phyloP scores from a whole-genome alignment of 1,140 invertebrate species.

The Drosophila ambigua region DNA sequence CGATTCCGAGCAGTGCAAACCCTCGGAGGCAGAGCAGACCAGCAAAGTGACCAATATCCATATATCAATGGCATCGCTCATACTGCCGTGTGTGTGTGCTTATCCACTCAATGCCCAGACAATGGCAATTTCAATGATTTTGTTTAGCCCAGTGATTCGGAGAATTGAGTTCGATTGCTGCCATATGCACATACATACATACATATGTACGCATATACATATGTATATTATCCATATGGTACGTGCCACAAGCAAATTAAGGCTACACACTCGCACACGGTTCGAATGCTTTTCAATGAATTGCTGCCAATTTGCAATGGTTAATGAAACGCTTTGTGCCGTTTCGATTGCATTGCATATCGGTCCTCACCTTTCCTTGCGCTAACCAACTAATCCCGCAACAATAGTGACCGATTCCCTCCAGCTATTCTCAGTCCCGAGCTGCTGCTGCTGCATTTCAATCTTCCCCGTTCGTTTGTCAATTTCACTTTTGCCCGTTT shows the following conservation, averaged over 20 bases:
- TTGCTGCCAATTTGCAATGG: slow-evolving; percentile 81
- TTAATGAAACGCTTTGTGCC: slow-evolving; percentile 81
- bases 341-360: slow-evolving; percentile 65
- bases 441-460: slow-evolving; percentile 48
- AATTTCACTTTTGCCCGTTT: slow-evolving; percentile 73
- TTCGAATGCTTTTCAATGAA: slow-evolving; percentile 76
- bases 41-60: slow-evolving; percentile 41
- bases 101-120: slow-evolving; percentile 55
- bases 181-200: slow-evolving; percentile 14
- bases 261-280: slow-evolving; percentile 25
- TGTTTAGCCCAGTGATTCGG: slow-evolving; percentile 80
- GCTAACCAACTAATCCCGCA: slow-evolving; percentile 37
- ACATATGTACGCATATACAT: slow-evolving; percentile 5
- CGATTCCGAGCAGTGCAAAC: background rate
- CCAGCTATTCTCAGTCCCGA: slow-evolving; percentile 2
- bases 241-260: slow-evolving; percentile 48
- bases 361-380: background rate
- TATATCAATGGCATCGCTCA: slow-evolving; percentile 53
- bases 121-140: slow-evolving; percentile 78
- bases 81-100: slow-evolving; percentile 32
- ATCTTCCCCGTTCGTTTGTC: slow-evolving; percentile 47
- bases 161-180: slow-evolving; percentile 69
- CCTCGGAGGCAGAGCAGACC: background rate
- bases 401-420: slow-evolving; percentile 38
- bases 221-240: slow-evolving; percentile 34